phyloP scores from a whole-genome alignment of 2,797 vertebrate species.

The Hydrocynus forskahlii region DNA sequence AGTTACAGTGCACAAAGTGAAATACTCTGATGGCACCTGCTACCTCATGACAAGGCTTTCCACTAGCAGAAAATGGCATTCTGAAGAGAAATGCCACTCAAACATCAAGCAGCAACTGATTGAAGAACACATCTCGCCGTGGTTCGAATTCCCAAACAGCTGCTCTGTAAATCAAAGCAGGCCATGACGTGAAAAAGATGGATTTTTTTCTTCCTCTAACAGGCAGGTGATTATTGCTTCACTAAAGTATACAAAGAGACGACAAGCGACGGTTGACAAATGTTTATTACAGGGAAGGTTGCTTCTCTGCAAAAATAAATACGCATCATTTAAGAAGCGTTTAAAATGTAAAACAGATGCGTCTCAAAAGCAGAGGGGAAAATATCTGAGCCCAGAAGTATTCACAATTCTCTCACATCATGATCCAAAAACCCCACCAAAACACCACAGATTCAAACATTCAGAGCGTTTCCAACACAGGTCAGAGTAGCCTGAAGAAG shows the following conservation, averaged over 20 bases:
- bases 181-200: not conserved
- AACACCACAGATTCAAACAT: not conserved
- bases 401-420: not conserved
- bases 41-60: conserved; percentile 14
- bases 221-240: conserved; percentile 1
- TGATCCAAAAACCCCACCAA: not conserved
- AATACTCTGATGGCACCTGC: conserved; percentile 10
- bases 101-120: conserved; percentile 4
- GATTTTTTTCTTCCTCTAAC: not conserved
- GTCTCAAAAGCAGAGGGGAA: conserved; percentile 1
- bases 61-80: conserved; percentile 18
- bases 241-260: conserved; percentile 26
- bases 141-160: conserved; percentile 31
- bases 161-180: not conserved
- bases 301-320: conserved; percentile 33
- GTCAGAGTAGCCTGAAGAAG: not conserved
- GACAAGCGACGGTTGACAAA: conserved; percentile 23
- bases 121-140: not conserved
- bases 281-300: conserved; percentile 51
- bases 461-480: not conserved
- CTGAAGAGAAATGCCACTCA: conserved; percentile 39
- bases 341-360: conserved; percentile 13
- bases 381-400: not conserved
- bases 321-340: not conserved
- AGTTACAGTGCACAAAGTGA: conserved; percentile 5